Percentiles rank a stretch among this genome's conserved stretches.
phyloP scores from a whole-genome alignment of 2,113 vertebrate species.

The Rallus limicola region DNA sequence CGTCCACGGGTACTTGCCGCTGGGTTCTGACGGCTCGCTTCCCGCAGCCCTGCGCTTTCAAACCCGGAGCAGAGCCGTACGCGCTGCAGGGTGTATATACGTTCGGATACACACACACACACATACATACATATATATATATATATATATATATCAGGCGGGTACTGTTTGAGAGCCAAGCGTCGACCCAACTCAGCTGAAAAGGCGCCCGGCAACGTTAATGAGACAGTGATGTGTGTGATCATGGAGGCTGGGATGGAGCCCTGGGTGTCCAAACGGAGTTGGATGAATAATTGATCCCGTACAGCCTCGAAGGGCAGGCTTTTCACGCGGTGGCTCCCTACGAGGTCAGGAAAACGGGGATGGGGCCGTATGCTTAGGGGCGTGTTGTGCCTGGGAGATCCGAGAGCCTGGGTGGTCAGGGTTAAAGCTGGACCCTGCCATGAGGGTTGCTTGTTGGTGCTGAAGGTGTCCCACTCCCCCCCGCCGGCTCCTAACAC shows the following conservation, averaged over 20 bases:
- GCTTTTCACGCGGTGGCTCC: background rate
- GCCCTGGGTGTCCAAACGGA: background rate
- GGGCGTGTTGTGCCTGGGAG: background rate
- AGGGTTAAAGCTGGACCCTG: background rate
- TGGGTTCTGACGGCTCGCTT: background rate
- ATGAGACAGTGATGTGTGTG: background rate
- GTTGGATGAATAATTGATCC: conserved; percentile 52
- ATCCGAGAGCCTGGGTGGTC: background rate
- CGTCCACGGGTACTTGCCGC: background rate
- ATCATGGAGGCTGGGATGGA: conserved; percentile 4
- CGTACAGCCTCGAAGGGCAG: background rate
- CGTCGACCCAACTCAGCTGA: background rate
- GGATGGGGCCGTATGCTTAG: background rate
- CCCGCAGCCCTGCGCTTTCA: background rate
- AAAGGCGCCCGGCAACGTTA: background rate
- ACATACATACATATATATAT: too few species aligned
- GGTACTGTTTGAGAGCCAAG: background rate
- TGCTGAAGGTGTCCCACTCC: background rate
- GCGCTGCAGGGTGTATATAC: background rate
- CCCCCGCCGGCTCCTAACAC: background rate
- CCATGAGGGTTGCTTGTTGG: background rate
- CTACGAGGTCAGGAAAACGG: background rate
- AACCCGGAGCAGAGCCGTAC: background rate
- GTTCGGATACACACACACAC: too few species aligned
- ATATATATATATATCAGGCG: background rate